Evolutionary conservation across 2,888 invertebrate species (phyloP).

Genomic region (Limenitis camilla): DNA sequence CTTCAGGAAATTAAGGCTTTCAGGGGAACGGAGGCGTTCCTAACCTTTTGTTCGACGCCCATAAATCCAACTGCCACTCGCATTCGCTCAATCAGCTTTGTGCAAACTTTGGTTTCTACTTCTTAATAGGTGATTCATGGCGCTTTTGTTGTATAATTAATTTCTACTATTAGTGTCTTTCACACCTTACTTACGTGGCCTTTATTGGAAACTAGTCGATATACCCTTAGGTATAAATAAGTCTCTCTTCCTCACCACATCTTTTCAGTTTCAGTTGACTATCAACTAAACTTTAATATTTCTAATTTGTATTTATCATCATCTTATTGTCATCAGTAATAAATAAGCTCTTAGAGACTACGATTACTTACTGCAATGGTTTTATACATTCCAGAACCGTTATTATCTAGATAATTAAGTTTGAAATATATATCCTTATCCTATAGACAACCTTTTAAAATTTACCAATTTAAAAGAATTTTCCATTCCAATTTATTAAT

Average conservation of each 20-base stretch:
- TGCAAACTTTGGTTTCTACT: slow-evolving; percentile 39
- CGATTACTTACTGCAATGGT: too few species aligned
- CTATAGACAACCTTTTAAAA: background rate
- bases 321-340: too few species aligned
- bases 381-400: too few species aligned
- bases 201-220: background rate
- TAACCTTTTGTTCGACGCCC: slow-evolving; percentile 40
- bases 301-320: too few species aligned
- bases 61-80: slow-evolving; percentile 48
- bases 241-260: too few species aligned
- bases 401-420: too few species aligned
- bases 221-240: background rate
- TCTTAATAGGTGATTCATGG: slow-evolving; percentile 48
- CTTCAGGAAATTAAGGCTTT: slow-evolving; percentile 54
- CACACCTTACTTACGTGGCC: slow-evolving; percentile 27
- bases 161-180: slow-evolving; percentile 56
- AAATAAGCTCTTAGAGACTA: too few species aligned
- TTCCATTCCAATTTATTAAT: slow-evolving; percentile 3
- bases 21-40: slow-evolving; percentile 36
- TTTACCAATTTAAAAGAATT: background rate
- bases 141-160: slow-evolving; percentile 63
- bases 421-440: too few species aligned
- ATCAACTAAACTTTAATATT: too few species aligned
- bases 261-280: too few species aligned
- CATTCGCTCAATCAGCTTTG: slow-evolving; percentile 32